Evolutionary conservation across 2,113 vertebrate species (phyloP).

Genomic region (Oreochromis niloticus): DNA sequence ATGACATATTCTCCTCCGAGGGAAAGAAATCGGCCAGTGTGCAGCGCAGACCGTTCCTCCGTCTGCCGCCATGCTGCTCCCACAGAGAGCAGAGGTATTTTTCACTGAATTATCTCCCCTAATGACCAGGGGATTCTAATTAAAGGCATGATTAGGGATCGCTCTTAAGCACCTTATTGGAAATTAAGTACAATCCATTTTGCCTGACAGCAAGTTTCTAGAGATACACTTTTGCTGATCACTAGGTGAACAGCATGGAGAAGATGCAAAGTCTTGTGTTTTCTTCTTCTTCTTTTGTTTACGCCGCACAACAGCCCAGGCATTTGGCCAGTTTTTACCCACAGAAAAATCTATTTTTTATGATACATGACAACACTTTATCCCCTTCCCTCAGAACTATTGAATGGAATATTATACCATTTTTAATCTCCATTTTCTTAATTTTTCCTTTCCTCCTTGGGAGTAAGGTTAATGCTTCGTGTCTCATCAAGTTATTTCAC

Average conservation of each 20-base stretch:
- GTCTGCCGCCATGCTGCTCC: conserved; percentile 40
- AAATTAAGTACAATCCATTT: conserved; percentile 77
- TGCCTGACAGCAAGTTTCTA: conserved; percentile 59
- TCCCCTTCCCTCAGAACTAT: neutral
- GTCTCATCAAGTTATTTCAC: conserved; percentile 11
- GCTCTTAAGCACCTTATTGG: conserved; percentile 77
- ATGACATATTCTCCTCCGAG: neutral
- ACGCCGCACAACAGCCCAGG: conserved; percentile 1
- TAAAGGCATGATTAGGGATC: conserved; percentile 77
- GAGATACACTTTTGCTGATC: conserved; percentile 63
- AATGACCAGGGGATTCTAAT: conserved; percentile 77
- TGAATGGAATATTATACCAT: neutral
- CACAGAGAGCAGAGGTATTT: conserved; percentile 63
- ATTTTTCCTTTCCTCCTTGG: neutral
- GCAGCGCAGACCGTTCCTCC: conserved; percentile 20
- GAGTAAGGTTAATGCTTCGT: conserved; percentile 8
- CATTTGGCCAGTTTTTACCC: neutral
- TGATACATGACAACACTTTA: neutral
- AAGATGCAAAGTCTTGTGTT: conserved; percentile 15
- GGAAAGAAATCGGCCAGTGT: neutral
- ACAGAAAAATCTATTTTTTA: neutral
- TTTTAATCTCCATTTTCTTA: neutral
- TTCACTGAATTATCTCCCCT: conserved; percentile 73
- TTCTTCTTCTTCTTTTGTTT: conserved; percentile 25
- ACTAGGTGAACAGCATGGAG: conserved; percentile 20